These are phyloP conservation scores for Neopipo cinnamomea DNA, from an alignment of 2,113 vertebrate species.

Conservation along the genomic window DNA sequence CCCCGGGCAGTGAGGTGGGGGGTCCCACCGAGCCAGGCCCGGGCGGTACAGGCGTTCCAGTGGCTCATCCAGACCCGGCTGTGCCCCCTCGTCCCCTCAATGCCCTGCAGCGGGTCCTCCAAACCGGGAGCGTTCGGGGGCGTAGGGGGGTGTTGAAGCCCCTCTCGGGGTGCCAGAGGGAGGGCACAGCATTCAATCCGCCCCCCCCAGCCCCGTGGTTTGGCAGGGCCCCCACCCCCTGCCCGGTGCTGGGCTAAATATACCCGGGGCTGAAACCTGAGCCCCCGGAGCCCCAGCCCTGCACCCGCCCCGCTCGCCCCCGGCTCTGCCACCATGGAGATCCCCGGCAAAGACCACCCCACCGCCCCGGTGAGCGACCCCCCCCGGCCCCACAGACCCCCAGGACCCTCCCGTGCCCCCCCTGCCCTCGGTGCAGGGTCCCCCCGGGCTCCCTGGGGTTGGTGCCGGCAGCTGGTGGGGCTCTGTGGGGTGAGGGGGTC, in stretches of 20 bases:
- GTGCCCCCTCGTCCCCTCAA: background rate
- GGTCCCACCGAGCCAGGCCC: background rate
- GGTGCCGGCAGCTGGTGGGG: background rate
- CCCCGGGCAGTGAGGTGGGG: fast-evolving
- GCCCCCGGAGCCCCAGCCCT: conserved; percentile 67
- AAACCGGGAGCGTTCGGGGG: background rate
- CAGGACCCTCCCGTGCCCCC: background rate
- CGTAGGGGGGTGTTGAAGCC: too few species aligned
- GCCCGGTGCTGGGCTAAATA: conserved; percentile 84
- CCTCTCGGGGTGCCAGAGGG: background rate
- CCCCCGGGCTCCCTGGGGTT: background rate
- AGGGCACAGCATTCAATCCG: background rate
- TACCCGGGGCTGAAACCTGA: conserved; percentile 92
- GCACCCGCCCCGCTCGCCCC: conserved; percentile 61
- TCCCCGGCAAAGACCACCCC: conserved; percentile 77
- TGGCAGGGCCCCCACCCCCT: background rate
- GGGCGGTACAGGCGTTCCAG: too few species aligned
- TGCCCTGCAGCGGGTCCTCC: background rate
- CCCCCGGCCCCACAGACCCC: background rate
- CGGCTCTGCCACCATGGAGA: conserved; percentile 82
- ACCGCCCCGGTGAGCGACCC: conserved; percentile 83
- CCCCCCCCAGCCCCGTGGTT: background rate
- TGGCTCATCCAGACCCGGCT: background rate
- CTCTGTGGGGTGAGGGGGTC: background rate
- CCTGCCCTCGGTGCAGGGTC: background rate